These are phyloP conservation scores for Macrosoma leucophasiata DNA, from an alignment of 2,888 invertebrate species.

Conservation along the genomic window DNA sequence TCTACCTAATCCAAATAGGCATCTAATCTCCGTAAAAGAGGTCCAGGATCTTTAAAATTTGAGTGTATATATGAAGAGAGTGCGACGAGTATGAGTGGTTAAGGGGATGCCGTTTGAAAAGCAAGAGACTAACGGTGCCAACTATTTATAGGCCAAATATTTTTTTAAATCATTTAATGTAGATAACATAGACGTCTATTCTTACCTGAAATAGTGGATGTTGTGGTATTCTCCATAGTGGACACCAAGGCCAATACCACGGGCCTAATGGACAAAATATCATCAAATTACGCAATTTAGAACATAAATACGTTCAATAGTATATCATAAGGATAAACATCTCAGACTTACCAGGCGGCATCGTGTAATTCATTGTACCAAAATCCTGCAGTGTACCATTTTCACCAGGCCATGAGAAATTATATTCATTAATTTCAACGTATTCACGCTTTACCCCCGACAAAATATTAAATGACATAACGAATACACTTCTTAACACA, in stretches of 20 bases:
- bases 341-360: conserved; percentile 53
- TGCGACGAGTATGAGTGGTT: no score
- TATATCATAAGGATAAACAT: conserved; percentile 1
- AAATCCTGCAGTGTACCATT: conserved; percentile 64
- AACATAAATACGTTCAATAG: no score
- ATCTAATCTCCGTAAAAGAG: no score
- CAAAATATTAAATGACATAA: conserved; percentile 51
- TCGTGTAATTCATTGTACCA: conserved; percentile 62
- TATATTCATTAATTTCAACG: conserved; percentile 62
- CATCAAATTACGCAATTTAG: no score
- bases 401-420: conserved; percentile 70
- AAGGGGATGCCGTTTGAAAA: no score
- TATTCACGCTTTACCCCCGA: conserved; percentile 51
- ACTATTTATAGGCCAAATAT: no score
- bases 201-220: conserved; percentile 77
- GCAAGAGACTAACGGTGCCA: no score
- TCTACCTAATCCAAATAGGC: no score
- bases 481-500: conserved; percentile 18
- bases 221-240: conserved; percentile 84
- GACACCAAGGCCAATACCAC: conserved; percentile 82
- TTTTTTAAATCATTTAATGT: not conserved
- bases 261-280: no score
- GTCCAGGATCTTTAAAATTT: no score
- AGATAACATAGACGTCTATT: not conserved
- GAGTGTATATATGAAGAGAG: no score